Evolutionary conservation across 2,888 invertebrate genomes (phyloP).

Genomic region (Trilocha varians): DNA sequence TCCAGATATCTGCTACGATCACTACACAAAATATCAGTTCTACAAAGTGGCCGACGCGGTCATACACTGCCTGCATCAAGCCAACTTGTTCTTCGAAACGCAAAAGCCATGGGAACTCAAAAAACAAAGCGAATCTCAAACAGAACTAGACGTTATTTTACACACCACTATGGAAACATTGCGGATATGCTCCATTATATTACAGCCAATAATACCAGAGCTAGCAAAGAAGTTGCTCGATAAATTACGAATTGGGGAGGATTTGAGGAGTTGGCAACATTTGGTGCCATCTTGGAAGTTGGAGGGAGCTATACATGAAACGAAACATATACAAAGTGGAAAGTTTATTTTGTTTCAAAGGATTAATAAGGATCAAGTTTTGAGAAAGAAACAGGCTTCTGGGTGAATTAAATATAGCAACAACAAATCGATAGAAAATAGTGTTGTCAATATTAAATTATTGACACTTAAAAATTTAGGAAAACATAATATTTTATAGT

Average conservation of each 20-base stretch:
- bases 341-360: slow-evolving; percentile 61
- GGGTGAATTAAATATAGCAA: too few relatives aligned
- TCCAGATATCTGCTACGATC: slow-evolving; percentile 75
- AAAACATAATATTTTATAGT: too few relatives aligned
- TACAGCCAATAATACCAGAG: slow-evolving; percentile 90
- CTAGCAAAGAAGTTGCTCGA: slow-evolving; percentile 79
- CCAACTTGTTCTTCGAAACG: slow-evolving; percentile 90
- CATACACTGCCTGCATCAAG: slow-evolving; percentile 80
- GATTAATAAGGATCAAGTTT: slow-evolving; percentile 46
- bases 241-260: slow-evolving; percentile 70
- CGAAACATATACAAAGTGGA: slow-evolving; percentile 50
- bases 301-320: slow-evolving; percentile 48
- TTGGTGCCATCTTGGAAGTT: slow-evolving; percentile 53
- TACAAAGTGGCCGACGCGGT: slow-evolving; percentile 87
- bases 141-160: slow-evolving; percentile 80
- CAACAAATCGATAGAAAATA: too few relatives aligned
- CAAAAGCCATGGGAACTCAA: slow-evolving; percentile 91
- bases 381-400: slow-evolving; percentile 38
- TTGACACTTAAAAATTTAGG: too few relatives aligned
- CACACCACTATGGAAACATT: slow-evolving; percentile 89
- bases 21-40: slow-evolving; percentile 84
- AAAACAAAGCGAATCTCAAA: slow-evolving; percentile 70
- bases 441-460: too few relatives aligned
- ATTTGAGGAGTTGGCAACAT: slow-evolving; percentile 46
- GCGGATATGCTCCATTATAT: slow-evolving; percentile 79